Evolutionary conservation across 2,888 invertebrate species (phyloP), one percentile per base, ranked within the genome.

Genomic region (Plagodis pulveraria): DNA sequence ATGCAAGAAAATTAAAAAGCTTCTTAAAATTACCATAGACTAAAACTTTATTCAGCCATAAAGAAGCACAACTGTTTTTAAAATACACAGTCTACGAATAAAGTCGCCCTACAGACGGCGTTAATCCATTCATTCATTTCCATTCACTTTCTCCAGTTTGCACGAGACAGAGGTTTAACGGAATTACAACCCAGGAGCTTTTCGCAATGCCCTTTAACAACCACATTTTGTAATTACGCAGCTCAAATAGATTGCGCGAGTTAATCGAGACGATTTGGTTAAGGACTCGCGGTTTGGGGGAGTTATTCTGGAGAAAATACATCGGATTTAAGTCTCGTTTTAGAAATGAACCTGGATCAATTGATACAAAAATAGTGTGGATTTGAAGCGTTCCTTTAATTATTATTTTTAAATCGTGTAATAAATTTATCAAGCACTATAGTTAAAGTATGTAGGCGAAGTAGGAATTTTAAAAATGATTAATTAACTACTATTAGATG

Each of bases 191-290:
- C 36, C 74, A 71, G 86, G 78, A 74, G 81, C 72, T 72, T 77
- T 75, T 75, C 36, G 48, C 42, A 79, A 80, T 84, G 84, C 85
- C 85, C 78, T 70, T 53, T 78, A 71, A 85, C 74, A 71, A 85
- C 74, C 66, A 80, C 83, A 81, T 81, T 87, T 84, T 77, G 84
- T 86, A 86, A 89, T 89, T 87, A 81, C 77, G 66, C 73, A 70
- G 77, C 74, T 85, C 82, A 82, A 84, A 83, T 79, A 78, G 83
- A 87, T 89, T 86, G 77, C 77, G 73, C 60, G 65, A 62, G 77
- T 78, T 86, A 81, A 84, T 84, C 81, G 79, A 51, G 46, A 63
- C 65, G 77, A 78, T 76, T 77, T 73, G 72, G 77, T 75, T 77
- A 76, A 70, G 65, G 73, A 69, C 65, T 65, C 55, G 73, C 72